Base-by-base conservation (phyloP, 2,113 vertebrate genomes). In the Sander lucioperca region DNA sequence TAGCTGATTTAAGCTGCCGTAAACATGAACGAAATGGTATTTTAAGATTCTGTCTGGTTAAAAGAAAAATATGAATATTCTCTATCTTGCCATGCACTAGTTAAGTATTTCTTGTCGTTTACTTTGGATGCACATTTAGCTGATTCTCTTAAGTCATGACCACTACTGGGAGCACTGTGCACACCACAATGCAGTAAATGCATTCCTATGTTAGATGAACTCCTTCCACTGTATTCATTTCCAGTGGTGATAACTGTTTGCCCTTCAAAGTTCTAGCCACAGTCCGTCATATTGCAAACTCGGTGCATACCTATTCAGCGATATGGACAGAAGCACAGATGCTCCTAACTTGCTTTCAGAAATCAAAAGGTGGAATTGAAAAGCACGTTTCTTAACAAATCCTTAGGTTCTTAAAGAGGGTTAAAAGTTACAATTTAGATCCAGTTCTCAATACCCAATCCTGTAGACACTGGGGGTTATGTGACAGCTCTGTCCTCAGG, bases 401-500 rank as follows among this genome's bases (percentile, higher is more conserved):
- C 62, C 13, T 2, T 23, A 11, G 23, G 2, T 50, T 47, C n/a
- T 8, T 15, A 23, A 39, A 39, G 36, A 43, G 39, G 39, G 39
- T 43, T 43, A 33, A 21, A 66, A 62, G 58, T 70, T 76, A 36
- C 19, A 69, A 4, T 27, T 81, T 61, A 67, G 62, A 68, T 63
- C 56, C 11, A 5, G 14, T 43, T 66, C 23, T 51, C 23, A 1
- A 23, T 5, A 23, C n/a, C 27, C 62, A 57, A 2, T 51, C 25
- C 59, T 45, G 53, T 50, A 80, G 27, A 78, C 62, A 73, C 58
- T 33, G 68, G 77, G n/a, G 79, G 58, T 61, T 25, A 75, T 33
- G 61, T 54, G 64, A 64, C 51, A 19, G 66, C 77, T 82, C 36
- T 43, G 14, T 11, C 56, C 71, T 67, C 85, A 48, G 79, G 54